Evolutionary conservation across 1,140 invertebrate genomes (phyloP), one percentile per base, ranked within the genome.

Genomic region (Catajapyx aquilonaris): DNA sequence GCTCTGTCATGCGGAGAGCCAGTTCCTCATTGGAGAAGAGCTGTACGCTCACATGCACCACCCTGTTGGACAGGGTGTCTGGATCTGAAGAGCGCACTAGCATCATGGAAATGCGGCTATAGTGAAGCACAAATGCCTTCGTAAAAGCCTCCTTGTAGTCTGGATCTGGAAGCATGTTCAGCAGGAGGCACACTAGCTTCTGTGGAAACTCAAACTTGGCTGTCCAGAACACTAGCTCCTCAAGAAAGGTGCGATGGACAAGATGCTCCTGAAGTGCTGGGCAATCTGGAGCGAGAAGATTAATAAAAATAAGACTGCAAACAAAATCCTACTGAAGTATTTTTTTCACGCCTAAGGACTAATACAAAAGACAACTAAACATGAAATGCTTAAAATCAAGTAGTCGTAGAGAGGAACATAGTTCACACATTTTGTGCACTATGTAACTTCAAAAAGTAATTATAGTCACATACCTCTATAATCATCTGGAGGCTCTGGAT

Each of bases 221-320:
- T 15, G 85, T 93, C 90, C 91, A 96, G 61, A 96, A 96, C 44
- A 96, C 81, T 37, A 96, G 68, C 62, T 96, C 90, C 56, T 95
- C 88, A 15, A 96, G 64, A 45, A 96, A 76, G 0, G 81, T 91
- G 33, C 68, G 73, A 59, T 95, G 87, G 17, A 73, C 66, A 3
- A 93, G 58, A 5, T 72, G 67, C 41, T 77, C 73, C 50, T 76
- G 74, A 18, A 90, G 54, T 1, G 80, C 78, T n/a, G 78, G 73
- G 48, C 81, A 70, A 57, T 84, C 77, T 73, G 51, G 38, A 59
- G 56, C 11, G 42, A 22, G 36, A 35, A 39, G 25, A 25, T 19
- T 13, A 20, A 41, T 47, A 34, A 19, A 13, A 42, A 37, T 15
- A 5, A 17, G n/a, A n/a, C 5, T 31, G 7, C 21, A 11, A 15